Conservation (phyloP, 2,888 invertebrate genomes). For the Boloria euphrosyne region DNA sequence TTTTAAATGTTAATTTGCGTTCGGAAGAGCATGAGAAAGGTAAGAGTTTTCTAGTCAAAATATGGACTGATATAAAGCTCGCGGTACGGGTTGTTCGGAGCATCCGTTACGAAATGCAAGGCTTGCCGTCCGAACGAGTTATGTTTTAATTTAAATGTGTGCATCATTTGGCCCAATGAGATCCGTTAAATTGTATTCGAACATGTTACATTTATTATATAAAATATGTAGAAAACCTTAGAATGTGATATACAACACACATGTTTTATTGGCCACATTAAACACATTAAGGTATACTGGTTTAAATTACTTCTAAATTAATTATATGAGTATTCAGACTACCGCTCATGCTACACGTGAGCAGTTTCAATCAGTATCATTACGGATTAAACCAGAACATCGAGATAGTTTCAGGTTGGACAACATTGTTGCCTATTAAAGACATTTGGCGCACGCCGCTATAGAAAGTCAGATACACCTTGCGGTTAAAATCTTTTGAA, state of each 20-base stretch:
- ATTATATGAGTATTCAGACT: conserved; percentile 32
- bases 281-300: conserved; percentile 29
- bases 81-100: conserved; percentile 9
- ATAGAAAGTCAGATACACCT: conserved; percentile 62
- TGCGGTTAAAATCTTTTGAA: conserved; percentile 59
- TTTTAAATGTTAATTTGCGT: conserved; percentile 40
- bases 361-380: conserved; percentile 33
- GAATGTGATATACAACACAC: conserved; percentile 21
- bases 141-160: conserved; percentile 35
- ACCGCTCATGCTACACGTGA: conserved; percentile 28
- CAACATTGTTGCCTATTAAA: conserved; percentile 36
- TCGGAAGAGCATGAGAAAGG: conserved; percentile 25
- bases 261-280: conserved; percentile 35
- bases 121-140: conserved; percentile 26
- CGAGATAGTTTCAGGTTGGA: conserved; percentile 37
- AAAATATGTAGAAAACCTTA: conserved; percentile 21
- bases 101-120: conserved; percentile 28
- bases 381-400: conserved; percentile 34
- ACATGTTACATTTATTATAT: conserved; percentile 26
- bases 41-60: conserved; percentile 23
- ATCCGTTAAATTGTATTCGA: conserved; percentile 30
- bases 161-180: conserved; percentile 36
- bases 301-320: conserved; percentile 34
- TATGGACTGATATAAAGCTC: conserved; percentile 28
- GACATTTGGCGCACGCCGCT: conserved; percentile 54